These are phyloP conservation scores for Clarias gariepinus DNA, from an alignment of 2,113 vertebrate species.

Conservation along the genomic window DNA sequence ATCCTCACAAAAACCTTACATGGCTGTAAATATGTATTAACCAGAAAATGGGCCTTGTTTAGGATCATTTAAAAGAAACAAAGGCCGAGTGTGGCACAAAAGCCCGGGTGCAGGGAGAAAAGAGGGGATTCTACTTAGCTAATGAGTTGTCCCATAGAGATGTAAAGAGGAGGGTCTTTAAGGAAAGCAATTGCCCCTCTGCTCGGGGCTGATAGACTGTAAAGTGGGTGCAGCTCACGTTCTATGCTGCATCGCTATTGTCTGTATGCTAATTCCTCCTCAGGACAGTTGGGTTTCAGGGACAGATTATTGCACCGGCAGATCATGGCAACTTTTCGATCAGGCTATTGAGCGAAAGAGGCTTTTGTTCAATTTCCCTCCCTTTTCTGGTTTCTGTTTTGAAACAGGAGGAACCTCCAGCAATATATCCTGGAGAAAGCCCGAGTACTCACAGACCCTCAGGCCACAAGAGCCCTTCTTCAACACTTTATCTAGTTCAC, in stretches of 20 bases:
- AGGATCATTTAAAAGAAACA: constrained; percentile 82
- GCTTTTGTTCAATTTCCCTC: constrained; percentile 65
- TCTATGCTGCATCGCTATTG: constrained; percentile 65
- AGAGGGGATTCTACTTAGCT: constrained; percentile 85
- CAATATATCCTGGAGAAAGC: constrained; percentile 35
- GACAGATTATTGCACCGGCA: constrained; percentile 63
- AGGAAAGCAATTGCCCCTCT: constrained; percentile 68
- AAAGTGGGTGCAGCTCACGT: constrained; percentile 69
- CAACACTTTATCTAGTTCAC: constrained; percentile 43
- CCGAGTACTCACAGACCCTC: constrained; percentile 61
- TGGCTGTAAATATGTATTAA: constrained; percentile 94
- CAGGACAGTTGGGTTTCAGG: constrained; percentile 62
- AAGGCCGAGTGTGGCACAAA: constrained; percentile 79
- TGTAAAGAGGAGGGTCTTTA: constrained; percentile 78
- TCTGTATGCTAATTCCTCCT: constrained; percentile 69
- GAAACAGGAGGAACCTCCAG: constrained; percentile 64
- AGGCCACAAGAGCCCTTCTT: constrained; percentile 57
- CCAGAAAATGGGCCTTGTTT: constrained; percentile 87
- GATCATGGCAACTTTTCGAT: constrained; percentile 68
- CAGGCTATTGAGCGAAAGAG: constrained; percentile 68
- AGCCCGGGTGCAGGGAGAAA: constrained; percentile 78
- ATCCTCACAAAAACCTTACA: constrained; percentile 82
- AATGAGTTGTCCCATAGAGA: constrained; percentile 83
- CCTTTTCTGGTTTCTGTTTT: constrained; percentile 67
- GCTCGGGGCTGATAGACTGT: constrained; percentile 63